Evolutionary conservation across 2,113 vertebrate genomes (phyloP).

Genomic region (Triplophysa dalaica): DNA sequence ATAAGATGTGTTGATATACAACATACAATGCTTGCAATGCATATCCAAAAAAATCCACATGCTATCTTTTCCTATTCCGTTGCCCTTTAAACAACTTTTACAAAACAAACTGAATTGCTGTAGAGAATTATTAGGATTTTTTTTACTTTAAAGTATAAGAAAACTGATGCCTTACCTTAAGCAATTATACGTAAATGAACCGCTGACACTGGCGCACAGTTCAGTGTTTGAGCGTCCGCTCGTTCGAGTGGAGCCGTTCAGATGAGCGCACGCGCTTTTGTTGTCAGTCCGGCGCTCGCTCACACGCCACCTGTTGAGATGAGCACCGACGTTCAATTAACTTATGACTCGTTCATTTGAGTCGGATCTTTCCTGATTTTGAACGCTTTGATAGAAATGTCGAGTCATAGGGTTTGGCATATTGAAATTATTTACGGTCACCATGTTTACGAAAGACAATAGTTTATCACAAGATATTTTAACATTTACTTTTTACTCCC

Average conservation of each 20-base stretch:
- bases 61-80: not conserved
- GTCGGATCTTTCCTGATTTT: not conserved
- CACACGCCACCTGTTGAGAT: slow-evolving; percentile 44
- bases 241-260: not conserved
- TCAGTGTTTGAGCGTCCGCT: not conserved
- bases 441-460: too few species aligned
- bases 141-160: not conserved
- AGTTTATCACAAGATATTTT: too few species aligned
- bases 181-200: not conserved
- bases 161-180: slow-evolving; percentile 36
- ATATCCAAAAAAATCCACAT: not conserved
- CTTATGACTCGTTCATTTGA: not conserved
- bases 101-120: not conserved
- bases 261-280: slow-evolving; percentile 17
- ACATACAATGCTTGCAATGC: not conserved
- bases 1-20: too few species aligned
- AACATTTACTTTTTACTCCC: too few species aligned
- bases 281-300: slow-evolving; percentile 6
- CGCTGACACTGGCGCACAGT: not conserved
- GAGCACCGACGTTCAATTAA: not conserved
- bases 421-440: too few species aligned
- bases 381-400: not conserved
- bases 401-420: too few species aligned
- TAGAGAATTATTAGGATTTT: not conserved
- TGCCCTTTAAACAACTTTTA: not conserved